phyloP scores from a whole-genome alignment of 23 tunicate genomes.

The Halocynthia roretzi region DNA sequence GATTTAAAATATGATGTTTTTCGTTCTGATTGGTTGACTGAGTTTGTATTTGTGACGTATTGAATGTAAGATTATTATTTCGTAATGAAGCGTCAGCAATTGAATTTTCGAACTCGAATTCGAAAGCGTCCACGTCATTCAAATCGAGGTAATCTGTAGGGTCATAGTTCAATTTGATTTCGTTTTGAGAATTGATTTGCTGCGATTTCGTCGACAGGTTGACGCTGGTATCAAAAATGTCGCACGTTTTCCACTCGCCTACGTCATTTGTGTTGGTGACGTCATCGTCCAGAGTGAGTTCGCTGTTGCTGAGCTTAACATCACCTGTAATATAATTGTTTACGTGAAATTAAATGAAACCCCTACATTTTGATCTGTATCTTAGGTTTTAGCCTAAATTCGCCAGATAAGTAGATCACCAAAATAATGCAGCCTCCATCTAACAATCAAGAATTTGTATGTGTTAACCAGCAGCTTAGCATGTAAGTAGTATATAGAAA shows the following conservation, averaged over 20 bases:
- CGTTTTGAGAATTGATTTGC: no score
- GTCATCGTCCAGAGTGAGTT: not conserved
- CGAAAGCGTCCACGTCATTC: constrained; percentile 14
- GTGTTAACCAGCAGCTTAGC: no score
- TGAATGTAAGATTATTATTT: constrained; percentile 1
- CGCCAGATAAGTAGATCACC: no score
- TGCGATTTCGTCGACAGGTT: not conserved
- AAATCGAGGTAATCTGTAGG: constrained; percentile 17
- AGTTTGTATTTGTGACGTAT: not conserved
- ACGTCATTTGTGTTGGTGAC: not conserved
- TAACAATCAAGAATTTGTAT: no score
- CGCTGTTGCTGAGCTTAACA: no score
- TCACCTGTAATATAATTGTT: no score
- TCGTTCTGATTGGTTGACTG: not conserved
- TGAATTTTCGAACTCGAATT: constrained; percentile 19
- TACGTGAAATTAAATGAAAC: no score
- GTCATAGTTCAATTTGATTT: constrained; percentile 11
- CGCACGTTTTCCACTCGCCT: constrained; percentile 20
- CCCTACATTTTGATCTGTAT: no score
- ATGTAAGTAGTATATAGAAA: no score
- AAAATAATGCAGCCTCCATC: no score
- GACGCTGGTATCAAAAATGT: constrained; percentile 3
- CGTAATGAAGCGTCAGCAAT: constrained; percentile 12
- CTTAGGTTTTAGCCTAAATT: no score
- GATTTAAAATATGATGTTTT: constrained; percentile 1